Base-by-base conservation (phyloP, 1,140 invertebrate genomes). In the Papilio xuthus region DNA sequence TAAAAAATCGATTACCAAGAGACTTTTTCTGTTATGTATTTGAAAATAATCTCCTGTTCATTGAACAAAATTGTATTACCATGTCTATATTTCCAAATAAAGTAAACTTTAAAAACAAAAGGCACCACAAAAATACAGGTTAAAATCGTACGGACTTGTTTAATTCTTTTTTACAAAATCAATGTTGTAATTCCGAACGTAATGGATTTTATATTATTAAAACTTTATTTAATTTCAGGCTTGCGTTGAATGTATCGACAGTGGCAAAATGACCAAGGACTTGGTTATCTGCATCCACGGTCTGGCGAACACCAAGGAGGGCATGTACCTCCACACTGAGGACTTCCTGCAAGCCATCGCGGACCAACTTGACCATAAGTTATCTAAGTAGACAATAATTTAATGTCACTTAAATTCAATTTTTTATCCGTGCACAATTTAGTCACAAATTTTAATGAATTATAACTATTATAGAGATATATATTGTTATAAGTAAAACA, bases 241-340 rank as follows among this genome's bases (percentile, higher is more conserved):
- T 1, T 98, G 98, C 90, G 95, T 98, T 0, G 97, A 98, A 82
- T 97, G 96, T 28, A 97, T 99, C 28, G 97, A 98, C 88, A 95
- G 95, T 63, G 98, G 98, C n/a, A 95, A 96, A 86, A 97, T 98
- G 97, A 99, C 98, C 3, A 98, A 98, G 93, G 98, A 99, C 94
- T 94, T 99, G 80, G 97, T 97, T 28, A 96, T 96, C 82, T 98
- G 97, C 87, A 97, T 98, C 84, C 97, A 98, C 90, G 98, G 98
- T 4, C 79, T 96, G 78, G 90, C 94, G 18, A 97, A 97, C 85
- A 96, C 98, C 0, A 96, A 96, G 86, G 96, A 97, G 82, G 95
- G 95, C 53, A 97, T 98, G 95, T 98, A 96, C 88, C 94, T 98
- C 77, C 96, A 97, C 89, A 98, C 97, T 0, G 96, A 97, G 94